phyloP scores from a whole-genome alignment of 2,888 invertebrate genomes.

The Ormyrus labotus region DNA sequence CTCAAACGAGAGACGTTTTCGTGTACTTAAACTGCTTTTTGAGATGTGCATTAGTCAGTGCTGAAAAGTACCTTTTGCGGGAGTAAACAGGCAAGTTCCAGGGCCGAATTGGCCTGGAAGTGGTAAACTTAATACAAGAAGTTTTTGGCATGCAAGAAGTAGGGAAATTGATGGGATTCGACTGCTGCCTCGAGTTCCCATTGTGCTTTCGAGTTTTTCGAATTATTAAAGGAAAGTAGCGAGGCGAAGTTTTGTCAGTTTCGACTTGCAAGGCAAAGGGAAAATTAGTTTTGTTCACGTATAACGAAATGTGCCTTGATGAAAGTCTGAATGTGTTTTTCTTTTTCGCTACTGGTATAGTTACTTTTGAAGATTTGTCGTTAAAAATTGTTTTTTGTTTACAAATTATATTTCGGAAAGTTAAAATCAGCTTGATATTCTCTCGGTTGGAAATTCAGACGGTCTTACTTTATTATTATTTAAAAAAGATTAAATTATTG shows the following conservation, averaged over 20 bases:
- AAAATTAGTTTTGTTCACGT: conserved; percentile 35
- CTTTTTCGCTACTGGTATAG: too few relatives aligned
- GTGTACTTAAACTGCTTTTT: too few relatives aligned
- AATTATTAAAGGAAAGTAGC: conserved; percentile 34
- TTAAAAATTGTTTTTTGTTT: not conserved
- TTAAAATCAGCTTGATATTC: too few relatives aligned
- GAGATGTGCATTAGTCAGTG: too few relatives aligned
- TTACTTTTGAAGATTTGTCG: too few relatives aligned
- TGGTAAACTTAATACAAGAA: conserved; percentile 9
- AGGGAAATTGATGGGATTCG: conserved; percentile 23
- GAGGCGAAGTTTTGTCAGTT: conserved; percentile 23
- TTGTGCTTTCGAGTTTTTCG: not conserved
- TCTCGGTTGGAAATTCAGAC: too few relatives aligned
- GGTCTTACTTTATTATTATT: too few relatives aligned
- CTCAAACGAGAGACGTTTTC: too few relatives aligned
- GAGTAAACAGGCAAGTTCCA: too few relatives aligned
- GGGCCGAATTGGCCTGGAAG: not conserved
- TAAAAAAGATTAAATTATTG: too few relatives aligned
- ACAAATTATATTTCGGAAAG: not conserved
- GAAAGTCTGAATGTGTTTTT: conserved; percentile 6
- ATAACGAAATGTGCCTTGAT: not conserved
- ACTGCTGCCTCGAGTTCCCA: not conserved
- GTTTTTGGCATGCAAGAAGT: not conserved
- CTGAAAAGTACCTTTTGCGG: too few relatives aligned
- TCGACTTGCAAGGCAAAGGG: conserved; percentile 9